Percentiles rank a stretch among this genome's conserved stretches.
phyloP scores from a whole-genome alignment of 2,888 invertebrate species.

The Taphrorychus bicolor region DNA sequence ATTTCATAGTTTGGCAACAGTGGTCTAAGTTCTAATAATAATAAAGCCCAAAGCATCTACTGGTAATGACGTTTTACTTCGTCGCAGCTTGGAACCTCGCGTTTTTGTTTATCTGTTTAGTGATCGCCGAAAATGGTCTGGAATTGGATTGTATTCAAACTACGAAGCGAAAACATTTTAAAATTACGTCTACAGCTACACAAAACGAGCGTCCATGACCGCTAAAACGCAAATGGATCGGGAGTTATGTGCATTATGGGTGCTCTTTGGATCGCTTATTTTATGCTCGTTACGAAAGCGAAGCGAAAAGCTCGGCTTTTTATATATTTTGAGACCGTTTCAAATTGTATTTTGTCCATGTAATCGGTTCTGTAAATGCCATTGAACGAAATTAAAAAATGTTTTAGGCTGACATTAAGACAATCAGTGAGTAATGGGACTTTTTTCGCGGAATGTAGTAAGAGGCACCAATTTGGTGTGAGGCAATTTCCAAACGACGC shows the following conservation, averaged over 20 bases:
- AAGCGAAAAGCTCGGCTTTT: background rate
- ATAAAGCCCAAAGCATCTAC: no score
- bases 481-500: no score
- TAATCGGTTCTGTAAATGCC: constrained; percentile 1
- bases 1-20: no score
- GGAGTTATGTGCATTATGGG: constrained; percentile 15
- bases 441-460: background rate
- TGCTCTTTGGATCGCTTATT: constrained; percentile 1
- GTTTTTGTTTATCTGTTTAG: background rate
- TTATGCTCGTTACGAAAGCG: constrained; percentile 16
- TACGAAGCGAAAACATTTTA: constrained; percentile 13
- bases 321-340: constrained; percentile 12
- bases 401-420: background rate
- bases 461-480: background rate
- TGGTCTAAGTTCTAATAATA: no score
- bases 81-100: background rate
- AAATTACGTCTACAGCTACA: background rate
- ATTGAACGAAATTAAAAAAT: constrained; percentile 6
- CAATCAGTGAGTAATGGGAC: background rate
- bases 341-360: constrained; percentile 13
- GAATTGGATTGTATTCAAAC: constrained; percentile 15
- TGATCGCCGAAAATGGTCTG: background rate
- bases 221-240: constrained; percentile 18
- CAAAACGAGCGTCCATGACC: constrained; percentile 16
- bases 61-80: background rate